Base-by-base conservation (phyloP, 1,140 invertebrate species). In the Callitettix versicolor region DNA sequence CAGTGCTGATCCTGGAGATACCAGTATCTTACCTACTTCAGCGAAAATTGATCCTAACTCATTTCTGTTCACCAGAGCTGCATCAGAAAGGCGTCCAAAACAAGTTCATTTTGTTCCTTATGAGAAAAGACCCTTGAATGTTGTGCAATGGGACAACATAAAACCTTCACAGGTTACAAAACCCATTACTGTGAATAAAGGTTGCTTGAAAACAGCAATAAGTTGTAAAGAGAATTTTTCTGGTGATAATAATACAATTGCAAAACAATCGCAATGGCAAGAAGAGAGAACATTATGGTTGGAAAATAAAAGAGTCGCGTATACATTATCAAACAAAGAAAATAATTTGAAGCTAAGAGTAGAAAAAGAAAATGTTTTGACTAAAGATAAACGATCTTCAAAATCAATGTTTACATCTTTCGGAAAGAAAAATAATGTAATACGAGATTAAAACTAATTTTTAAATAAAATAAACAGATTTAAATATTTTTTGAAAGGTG, bases 1-100 rank as follows among this genome's bases (percentile, higher is more conserved):
- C 53, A 76, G 74, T n/a, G 75, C 75, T 3, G 76, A 76, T 61
- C 65, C 68, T 22, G 76, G 75, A 0, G 76, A 79, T 48, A 70
- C 71, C 17, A 74, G 73, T 59, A 69, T 78, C 41, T 63, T 76
- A 20, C 65, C 74, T 5, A 79, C 78, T 49, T 72, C 73, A 40
- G 67, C 68, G 20, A 78, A 75, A 65, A 64, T 79, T 44, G 68
- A 73, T 68, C 58, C 67, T 65, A 1, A 41, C 18, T 59, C 61
- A 2, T 20, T 11, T 34, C 50, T 38, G 2, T 62, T 62, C 26
- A 18, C 46, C 2, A 47, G 58, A 42, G 41, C 20, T 1, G 41
- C 50, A 0, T 53, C 55, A 0, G 43, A 53, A 36, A 58, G 56
- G 14, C 46, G 43, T 34, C 12, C 24, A 11, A 62, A 58, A 56